Base-by-base conservation (phyloP, 2,113 vertebrate species). In the Pelvicachromis taeniatus region DNA sequence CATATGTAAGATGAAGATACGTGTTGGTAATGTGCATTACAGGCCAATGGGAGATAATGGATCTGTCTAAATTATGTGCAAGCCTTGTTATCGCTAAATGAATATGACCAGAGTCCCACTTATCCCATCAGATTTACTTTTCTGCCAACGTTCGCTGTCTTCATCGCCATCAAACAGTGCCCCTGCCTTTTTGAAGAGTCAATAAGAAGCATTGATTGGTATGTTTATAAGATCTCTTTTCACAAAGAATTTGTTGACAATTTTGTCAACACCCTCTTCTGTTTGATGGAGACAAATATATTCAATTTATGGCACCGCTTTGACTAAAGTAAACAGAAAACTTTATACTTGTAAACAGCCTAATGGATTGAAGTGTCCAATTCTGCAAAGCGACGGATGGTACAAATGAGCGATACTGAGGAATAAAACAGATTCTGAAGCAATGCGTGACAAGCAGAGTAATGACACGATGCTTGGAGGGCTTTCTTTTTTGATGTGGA, bases 401-500 rank as follows among this genome's bases (percentile, higher is more conserved):
- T 17, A 86, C 88, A 91, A 90, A 91, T 92, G 89, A 92, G 85
- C 42, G 84, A 89, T 84, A 31, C 33, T 11, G 81, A 86, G 77
- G 87, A 89, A 93, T 78, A 82, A 88, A 91, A 90, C 12, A 3
- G 65, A 91, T 82, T 92, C 78, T 85, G 87, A 93, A 87, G 91
- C 77, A 63, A 56, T 10, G 85, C 61, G 53, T 92, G 92, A 93
- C 93, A 90, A 92, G 91, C 87, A 78, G 85, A 88, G 86, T 89
- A 89, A 94, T 91, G 90, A 93, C 90, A 91, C 53, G n/a, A 86
- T 26, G 90, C 88, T 87, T 16, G 38, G 78, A 88, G 87, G 83
- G 80, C 88, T 92, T 91, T 59, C 70, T 91, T 90, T 88, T 91
- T 92, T 92, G 83, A 94, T 88, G 93, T 90, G 86, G 84, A 91